These are phyloP conservation scores for Leptopterna dolabrata DNA, from an alignment of 2,888 invertebrate genomes.

Conservation along the genomic window DNA sequence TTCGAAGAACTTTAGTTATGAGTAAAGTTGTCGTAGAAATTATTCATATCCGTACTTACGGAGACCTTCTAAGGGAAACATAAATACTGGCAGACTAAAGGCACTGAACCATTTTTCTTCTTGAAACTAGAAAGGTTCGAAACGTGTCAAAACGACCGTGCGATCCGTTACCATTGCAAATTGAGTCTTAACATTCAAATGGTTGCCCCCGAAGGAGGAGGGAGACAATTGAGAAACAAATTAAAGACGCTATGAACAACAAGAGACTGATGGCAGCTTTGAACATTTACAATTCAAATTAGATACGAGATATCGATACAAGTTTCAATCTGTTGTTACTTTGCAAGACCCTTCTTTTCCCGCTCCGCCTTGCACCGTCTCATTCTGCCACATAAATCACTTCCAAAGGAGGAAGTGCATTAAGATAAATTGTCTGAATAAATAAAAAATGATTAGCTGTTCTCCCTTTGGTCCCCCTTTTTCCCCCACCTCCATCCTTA, in stretches of 20 bases:
- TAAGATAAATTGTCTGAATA: conserved; percentile 52
- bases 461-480: neutral
- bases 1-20: too few species aligned
- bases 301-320: conserved; percentile 48
- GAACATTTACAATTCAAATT: conserved; percentile 48
- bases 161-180: neutral
- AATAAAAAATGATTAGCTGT: conserved; percentile 37
- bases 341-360: conserved; percentile 16
- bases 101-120: neutral
- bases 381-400: conserved; percentile 52
- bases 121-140: neutral
- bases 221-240: conserved; percentile 31
- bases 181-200: conserved; percentile 8
- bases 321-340: conserved; percentile 54
- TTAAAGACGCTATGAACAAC: conserved; percentile 46
- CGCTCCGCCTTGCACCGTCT: neutral
- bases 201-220: neutral
- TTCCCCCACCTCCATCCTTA: neutral
- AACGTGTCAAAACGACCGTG: neutral
- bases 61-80: too few species aligned
- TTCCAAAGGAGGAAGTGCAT: conserved; percentile 49
- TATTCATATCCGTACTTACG: too few species aligned
- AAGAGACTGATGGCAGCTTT: conserved; percentile 46
- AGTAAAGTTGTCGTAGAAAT: too few species aligned
- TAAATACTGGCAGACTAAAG: too few species aligned